Evolutionary conservation across 2,797 vertebrate genomes (phyloP).

Genomic region (Calcarius lapponicus): DNA sequence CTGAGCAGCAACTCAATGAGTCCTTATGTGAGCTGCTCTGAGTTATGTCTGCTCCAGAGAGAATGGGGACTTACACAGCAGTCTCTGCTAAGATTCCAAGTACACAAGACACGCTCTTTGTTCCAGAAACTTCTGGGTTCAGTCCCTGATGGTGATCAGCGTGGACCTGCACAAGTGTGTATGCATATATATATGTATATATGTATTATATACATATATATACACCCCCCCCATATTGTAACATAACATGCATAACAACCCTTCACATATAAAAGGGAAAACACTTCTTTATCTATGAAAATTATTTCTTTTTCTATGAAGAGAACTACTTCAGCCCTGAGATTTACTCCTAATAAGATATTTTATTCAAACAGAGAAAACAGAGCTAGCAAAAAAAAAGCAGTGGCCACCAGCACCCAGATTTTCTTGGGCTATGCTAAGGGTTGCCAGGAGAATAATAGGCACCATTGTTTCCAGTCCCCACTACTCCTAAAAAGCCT

Average conservation of each 20-base stretch:
- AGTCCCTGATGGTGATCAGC: neutral
- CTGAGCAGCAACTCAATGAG: neutral
- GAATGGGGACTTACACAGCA: neutral
- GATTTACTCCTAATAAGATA: neutral
- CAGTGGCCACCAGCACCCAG: neutral
- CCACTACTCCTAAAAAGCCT: neutral
- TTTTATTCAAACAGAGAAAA: neutral
- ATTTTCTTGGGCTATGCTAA: neutral
- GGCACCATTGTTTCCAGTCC: neutral
- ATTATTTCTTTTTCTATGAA: neutral
- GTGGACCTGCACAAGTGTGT: neutral
- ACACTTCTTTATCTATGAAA: neutral
- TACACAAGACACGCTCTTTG: neutral
- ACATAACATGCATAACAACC: neutral
- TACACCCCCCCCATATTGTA: accelerated
- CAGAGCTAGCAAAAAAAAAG: neutral
- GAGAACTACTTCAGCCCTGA: neutral
- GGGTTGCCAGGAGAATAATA: neutral
- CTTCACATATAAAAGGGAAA: neutral
- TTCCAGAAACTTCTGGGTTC: neutral
- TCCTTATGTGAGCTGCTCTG: neutral
- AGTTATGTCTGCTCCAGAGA: neutral
- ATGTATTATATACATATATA: too few relatives aligned
- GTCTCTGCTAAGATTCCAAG: neutral
- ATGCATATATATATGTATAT: accelerated